Conservation (phyloP, 1,140 invertebrate genomes). For the Platyura marginata region DNA sequence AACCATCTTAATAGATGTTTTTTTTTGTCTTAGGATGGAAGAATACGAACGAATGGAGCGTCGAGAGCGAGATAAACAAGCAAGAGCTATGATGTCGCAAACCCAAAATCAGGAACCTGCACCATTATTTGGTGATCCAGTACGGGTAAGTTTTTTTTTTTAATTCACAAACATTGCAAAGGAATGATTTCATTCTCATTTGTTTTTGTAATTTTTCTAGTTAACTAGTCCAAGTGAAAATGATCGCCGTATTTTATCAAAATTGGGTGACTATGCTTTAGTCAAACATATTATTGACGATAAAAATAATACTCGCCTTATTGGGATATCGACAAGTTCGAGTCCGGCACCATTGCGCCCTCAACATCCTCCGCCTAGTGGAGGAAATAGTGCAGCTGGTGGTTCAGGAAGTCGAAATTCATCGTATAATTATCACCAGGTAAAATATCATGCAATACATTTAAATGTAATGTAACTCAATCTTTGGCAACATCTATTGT, state of each 20-base stretch:
- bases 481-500: no score
- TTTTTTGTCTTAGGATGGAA: slow-evolving; percentile 40
- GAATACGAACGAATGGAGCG: slow-evolving; percentile 36
- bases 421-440: no score
- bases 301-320: background rate
- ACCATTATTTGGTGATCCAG: slow-evolving; percentile 35
- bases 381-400: no score
- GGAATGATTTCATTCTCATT: background rate
- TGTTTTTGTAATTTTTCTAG: background rate
- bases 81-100: slow-evolving; percentile 44
- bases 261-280: slow-evolving; percentile 15
- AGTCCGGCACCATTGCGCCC: background rate
- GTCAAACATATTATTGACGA: slow-evolving; percentile 15
- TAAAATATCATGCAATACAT: no score
- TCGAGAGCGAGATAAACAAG: slow-evolving; percentile 49
- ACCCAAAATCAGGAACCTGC: slow-evolving; percentile 34
- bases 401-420: no score
- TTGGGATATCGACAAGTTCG: background rate
- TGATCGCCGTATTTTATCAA: slow-evolving; percentile 18
- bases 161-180: background rate
- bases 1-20: no score
- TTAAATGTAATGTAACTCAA: no score
- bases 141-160: slow-evolving; percentile 30
- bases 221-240: slow-evolving; percentile 12
- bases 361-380: no score